Conservation (phyloP, 2,113 vertebrate species). For the Echinops telfairi region DNA sequence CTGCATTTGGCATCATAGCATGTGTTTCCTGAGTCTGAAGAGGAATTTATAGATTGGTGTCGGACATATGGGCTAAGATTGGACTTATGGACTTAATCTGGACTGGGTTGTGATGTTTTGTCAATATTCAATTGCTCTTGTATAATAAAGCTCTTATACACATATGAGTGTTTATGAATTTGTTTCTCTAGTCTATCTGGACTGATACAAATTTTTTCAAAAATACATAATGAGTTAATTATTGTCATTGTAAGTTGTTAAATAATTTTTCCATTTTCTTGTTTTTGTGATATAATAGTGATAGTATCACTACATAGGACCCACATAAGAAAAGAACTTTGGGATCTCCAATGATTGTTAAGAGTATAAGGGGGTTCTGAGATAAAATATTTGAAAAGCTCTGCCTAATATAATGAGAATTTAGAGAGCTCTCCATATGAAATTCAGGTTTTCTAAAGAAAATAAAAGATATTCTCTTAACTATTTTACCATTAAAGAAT, state of each 20-base stretch:
- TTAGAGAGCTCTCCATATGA: not conserved
- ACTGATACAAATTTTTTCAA: not conserved
- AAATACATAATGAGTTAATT: not conserved
- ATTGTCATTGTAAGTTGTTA: not conserved
- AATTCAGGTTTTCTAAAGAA: constrained; percentile 10
- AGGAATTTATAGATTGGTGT: no score
- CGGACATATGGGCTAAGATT: no score
- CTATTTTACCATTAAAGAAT: not conserved
- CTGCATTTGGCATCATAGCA: no score
- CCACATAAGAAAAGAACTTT: not conserved
- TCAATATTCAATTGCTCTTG: no score
- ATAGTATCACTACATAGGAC: not conserved
- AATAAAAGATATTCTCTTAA: constrained; percentile 22
- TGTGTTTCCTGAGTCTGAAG: no score
- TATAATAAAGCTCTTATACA: no score
- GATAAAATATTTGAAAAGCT: not conserved
- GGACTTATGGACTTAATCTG: no score
- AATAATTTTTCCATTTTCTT: not conserved
- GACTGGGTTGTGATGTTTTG: no score
- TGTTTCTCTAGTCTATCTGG: no score
- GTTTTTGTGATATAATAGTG: not conserved
- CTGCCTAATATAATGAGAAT: not conserved
- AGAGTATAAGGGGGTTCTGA: not conserved
- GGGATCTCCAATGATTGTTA: not conserved
- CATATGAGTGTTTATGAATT: no score